A percentile compares a stretch with the other conserved stretches of the same genome.
phyloP scores from a whole-genome alignment of 2,113 vertebrate genomes.

The Chloebia gouldiae region DNA sequence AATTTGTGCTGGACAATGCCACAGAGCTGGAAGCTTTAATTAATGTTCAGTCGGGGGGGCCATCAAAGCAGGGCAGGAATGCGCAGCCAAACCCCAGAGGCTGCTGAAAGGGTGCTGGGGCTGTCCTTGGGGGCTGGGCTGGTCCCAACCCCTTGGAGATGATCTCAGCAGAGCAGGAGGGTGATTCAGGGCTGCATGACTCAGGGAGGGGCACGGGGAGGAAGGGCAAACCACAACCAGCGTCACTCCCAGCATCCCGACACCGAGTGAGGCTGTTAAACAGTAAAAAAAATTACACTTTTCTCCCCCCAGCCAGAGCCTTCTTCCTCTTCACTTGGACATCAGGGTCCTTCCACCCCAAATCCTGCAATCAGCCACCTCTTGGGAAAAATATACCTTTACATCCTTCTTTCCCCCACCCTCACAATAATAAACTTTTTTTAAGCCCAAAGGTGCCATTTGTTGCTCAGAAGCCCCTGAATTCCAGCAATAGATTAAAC shows the following conservation, averaged over 20 bases:
- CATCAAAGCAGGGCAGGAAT: not conserved
- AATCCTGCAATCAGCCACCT: not conserved
- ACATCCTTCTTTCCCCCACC: accelerated
- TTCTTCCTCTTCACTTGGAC: not conserved
- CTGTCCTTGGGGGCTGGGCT: not conserved
- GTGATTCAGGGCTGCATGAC: not conserved
- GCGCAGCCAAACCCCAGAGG: not conserved
- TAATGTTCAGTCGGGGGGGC: not conserved
- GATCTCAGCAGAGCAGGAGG: not conserved
- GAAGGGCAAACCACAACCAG: not conserved
- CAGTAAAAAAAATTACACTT: accelerated
- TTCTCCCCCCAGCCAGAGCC: not conserved
- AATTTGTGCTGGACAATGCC: accelerated
- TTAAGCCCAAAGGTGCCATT: not conserved
- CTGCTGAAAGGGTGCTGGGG: not conserved
- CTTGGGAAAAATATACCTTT: not conserved
- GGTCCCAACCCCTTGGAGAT: not conserved
- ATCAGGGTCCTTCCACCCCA: not conserved
- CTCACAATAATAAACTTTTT: not conserved
- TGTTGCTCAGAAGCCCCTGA: not conserved
- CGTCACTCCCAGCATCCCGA: accelerated
- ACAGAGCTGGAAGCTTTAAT: not conserved
- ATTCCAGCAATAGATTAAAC: not conserved
- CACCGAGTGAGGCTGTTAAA: accelerated
- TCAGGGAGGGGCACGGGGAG: not conserved